phyloP scores from a whole-genome alignment of 2,888 invertebrate genomes.

The Cyrtodaria siliqua region DNA sequence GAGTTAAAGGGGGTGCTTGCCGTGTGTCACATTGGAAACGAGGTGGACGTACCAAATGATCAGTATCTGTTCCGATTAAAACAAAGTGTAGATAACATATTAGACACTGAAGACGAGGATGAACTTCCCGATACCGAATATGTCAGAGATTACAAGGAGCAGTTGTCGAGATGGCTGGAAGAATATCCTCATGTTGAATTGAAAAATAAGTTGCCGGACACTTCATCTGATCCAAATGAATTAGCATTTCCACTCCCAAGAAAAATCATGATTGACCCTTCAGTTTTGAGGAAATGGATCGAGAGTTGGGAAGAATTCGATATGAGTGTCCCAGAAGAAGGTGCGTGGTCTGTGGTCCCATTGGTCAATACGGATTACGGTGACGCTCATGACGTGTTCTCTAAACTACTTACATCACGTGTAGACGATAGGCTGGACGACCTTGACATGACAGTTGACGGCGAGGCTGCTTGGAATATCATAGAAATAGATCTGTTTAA shows the following conservation, averaged over 20 bases:
- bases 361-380: background rate
- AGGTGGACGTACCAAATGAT: conserved; percentile 22
- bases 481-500: conserved; percentile 66
- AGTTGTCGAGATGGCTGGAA: conserved; percentile 64
- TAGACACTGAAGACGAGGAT: conserved; percentile 9
- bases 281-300: conserved; percentile 64
- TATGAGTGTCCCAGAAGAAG: conserved; percentile 62
- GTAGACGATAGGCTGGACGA: conserved; percentile 36
- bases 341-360: conserved; percentile 49
- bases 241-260: conserved; percentile 63
- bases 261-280: conserved; percentile 54
- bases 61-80: conserved; percentile 31
- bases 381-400: background rate
- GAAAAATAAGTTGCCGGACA: conserved; percentile 9
- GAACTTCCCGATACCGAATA: conserved; percentile 22
- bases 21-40: conserved; percentile 32
- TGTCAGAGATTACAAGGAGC: conserved; percentile 57
- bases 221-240: conserved; percentile 61
- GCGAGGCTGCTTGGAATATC: conserved; percentile 70
- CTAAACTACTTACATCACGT: background rate
- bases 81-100: conserved; percentile 30
- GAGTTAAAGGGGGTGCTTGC: conserved; percentile 29
- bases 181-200: conserved; percentile 46
- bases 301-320: conserved; percentile 68
- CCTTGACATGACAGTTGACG: conserved; percentile 66